A percentile compares a stretch with the other conserved stretches of the same genome.
These are phyloP conservation scores for Elachura formosa DNA, from an alignment of 2,113 vertebrate species.

Conservation along the genomic window DNA sequence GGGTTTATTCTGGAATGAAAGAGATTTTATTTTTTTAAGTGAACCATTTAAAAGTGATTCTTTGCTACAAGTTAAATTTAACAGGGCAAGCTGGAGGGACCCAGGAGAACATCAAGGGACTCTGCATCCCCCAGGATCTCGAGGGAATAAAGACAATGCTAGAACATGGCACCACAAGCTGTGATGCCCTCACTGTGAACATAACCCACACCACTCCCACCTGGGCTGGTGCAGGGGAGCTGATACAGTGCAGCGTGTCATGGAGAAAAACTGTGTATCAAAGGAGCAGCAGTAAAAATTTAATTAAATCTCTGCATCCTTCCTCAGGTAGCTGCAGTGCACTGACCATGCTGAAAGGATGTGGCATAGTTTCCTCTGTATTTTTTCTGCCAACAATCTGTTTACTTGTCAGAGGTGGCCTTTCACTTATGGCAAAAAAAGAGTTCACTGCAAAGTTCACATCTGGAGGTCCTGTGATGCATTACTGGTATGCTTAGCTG, in stretches of 20 bases:
- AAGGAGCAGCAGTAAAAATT: background rate
- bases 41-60: background rate
- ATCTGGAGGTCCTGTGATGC: background rate
- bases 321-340: background rate
- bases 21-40: background rate
- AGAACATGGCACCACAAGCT: background rate
- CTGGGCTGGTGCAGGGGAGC: background rate
- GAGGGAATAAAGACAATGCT: background rate
- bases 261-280: background rate
- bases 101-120: background rate
- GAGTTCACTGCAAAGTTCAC: background rate
- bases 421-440: background rate
- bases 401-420: background rate
- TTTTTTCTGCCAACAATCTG: background rate
- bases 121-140: background rate
- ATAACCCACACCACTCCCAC: background rate
- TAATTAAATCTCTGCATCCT: background rate
- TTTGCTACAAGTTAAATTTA: background rate
- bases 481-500: background rate
- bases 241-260: background rate
- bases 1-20: background rate
- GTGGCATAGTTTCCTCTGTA: background rate
- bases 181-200: background rate
- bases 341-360: background rate
- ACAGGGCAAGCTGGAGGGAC: background rate